Percentiles rank a stretch among this genome's conserved stretches.
These are phyloP conservation scores for Cepaea hortensis DNA, from an alignment of 2,888 invertebrate genomes.

Conservation along the genomic window DNA sequence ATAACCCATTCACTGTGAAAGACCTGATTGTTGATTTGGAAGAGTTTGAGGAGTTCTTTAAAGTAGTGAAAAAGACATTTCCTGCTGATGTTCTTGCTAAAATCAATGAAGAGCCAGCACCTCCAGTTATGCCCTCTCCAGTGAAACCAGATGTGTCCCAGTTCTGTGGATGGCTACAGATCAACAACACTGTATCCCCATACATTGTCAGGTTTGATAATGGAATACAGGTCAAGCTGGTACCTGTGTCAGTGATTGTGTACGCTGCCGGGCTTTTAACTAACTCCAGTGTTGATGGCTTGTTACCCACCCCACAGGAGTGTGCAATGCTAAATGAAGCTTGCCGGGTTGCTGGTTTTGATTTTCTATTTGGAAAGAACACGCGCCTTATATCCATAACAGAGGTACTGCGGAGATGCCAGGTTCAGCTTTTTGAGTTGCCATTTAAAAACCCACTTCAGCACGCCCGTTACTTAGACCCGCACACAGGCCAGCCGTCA, in stretches of 20 bases:
- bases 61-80: conserved; percentile 81
- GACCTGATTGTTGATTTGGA: conserved; percentile 91
- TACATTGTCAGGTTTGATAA: conserved; percentile 86
- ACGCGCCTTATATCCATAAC: conserved; percentile 67
- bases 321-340: conserved; percentile 68
- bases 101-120: conserved; percentile 48
- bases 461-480: conserved; percentile 71
- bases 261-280: conserved; percentile 72
- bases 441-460: conserved; percentile 71
- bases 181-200: conserved; percentile 92
- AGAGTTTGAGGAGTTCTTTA: conserved; percentile 91
- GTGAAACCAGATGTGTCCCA: conserved; percentile 50
- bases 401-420: conserved; percentile 60
- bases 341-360: conserved; percentile 69
- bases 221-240: conserved; percentile 81
- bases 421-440: conserved; percentile 66
- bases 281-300: conserved; percentile 62
- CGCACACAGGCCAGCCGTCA: conserved; percentile 39
- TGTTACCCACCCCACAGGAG: conserved; percentile 64
- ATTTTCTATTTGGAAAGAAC: conserved; percentile 69
- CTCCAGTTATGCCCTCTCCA: conserved; percentile 25
- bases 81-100: conserved; percentile 62
- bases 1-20: conserved; percentile 89
- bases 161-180: conserved; percentile 71
- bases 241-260: conserved; percentile 82